Percentiles rank a stretch among this genome's conserved stretches.
These are phyloP conservation scores for Hippoglossus hippoglossus DNA, from an alignment of 2,797 vertebrate genomes.

Conservation along the genomic window DNA sequence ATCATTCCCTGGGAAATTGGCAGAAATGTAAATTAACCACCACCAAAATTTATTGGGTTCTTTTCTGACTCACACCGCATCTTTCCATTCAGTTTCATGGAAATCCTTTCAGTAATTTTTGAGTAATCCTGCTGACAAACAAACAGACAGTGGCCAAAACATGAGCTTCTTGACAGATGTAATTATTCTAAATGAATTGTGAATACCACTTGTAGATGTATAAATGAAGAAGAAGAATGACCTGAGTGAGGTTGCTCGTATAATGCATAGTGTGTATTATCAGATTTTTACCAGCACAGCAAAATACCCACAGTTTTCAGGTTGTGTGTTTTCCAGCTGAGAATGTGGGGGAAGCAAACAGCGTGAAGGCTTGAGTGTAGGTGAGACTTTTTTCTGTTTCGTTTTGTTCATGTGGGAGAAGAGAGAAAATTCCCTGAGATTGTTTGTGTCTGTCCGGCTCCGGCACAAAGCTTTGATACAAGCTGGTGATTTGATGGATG, in stretches of 20 bases:
- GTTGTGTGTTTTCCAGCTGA: conserved; percentile 11
- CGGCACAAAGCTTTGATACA: conserved; percentile 49
- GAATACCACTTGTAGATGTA: neutral
- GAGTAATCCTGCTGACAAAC: too few relatives aligned
- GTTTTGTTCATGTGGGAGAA: conserved; percentile 22
- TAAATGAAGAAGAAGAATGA: neutral
- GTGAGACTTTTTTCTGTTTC: neutral
- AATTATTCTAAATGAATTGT: neutral
- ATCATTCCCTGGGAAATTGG: too few relatives aligned
- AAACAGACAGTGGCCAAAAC: too few relatives aligned
- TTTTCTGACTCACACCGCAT: too few relatives aligned
- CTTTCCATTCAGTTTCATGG: too few relatives aligned
- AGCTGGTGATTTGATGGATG: conserved; percentile 44
- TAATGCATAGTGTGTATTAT: conserved; percentile 4
- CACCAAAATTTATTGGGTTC: too few relatives aligned
- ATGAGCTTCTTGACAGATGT: too few relatives aligned
- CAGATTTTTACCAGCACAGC: neutral
- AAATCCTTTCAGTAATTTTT: too few relatives aligned
- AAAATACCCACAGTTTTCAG: neutral
- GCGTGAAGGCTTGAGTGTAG: conserved; percentile 14
- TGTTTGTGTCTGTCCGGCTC: conserved; percentile 25
- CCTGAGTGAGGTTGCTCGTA: neutral
- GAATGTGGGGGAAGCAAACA: neutral
- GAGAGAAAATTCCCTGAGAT: conserved; percentile 17
- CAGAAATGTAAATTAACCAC: too few relatives aligned